Conservation (phyloP, 1,140 invertebrate species). For the Atta cephalotes region DNA sequence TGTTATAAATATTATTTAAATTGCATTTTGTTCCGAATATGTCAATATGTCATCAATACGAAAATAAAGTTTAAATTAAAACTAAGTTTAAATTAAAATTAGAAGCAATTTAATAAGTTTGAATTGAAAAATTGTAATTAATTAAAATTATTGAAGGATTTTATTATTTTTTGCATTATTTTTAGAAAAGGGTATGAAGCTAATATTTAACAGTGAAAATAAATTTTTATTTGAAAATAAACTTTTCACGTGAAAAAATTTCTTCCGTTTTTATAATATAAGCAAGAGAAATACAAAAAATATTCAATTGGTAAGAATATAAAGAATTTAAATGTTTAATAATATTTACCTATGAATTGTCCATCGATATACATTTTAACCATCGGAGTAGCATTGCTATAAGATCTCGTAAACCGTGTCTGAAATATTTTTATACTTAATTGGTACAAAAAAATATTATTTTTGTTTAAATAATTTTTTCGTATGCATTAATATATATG, state of each 20-base stretch:
- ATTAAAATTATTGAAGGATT: not conserved
- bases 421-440: constrained; percentile 69
- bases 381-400: constrained; percentile 87
- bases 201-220: not conserved
- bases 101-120: too few species aligned
- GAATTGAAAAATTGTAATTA: too few species aligned
- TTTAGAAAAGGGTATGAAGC: not conserved
- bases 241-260: not conserved
- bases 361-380: constrained; percentile 98
- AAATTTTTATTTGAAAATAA: not conserved
- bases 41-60: not conserved
- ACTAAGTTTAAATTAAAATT: not conserved
- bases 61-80: not conserved
- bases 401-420: constrained; percentile 75
- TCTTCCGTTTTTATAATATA: not conserved
- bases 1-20: not conserved
- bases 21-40: not conserved
- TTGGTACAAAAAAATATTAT: constrained; percentile 13
- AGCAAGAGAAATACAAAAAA: not conserved
- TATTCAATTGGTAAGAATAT: not conserved
- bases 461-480: constrained; percentile 14
- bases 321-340: not conserved
- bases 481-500: not conserved
- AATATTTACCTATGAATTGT: constrained; percentile 90
- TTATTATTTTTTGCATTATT: not conserved